Conservation (phyloP, 2,113 vertebrate genomes). For the Lepisosteus osseus region DNA sequence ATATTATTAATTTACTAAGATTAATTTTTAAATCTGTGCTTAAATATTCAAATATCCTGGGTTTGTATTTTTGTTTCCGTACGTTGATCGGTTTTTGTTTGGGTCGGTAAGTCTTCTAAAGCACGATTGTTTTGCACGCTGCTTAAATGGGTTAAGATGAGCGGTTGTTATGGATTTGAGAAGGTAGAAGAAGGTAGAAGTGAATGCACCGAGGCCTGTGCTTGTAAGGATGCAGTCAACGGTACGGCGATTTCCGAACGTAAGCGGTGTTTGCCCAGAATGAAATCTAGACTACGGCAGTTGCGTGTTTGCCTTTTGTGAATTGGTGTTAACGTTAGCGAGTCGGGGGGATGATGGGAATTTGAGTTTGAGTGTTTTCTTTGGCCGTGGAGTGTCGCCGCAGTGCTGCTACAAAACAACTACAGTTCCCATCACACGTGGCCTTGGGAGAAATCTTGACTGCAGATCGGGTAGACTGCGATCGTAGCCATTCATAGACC, state of each 20-base stretch:
- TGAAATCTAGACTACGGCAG: not conserved
- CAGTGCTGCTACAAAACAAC: not conserved
- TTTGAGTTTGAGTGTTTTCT: not conserved
- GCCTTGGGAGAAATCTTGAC: not conserved
- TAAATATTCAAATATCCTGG: too few relatives aligned
- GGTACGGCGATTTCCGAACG: not conserved
- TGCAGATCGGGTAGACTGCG: not conserved
- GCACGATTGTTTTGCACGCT: not conserved
- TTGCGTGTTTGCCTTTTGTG: not conserved
- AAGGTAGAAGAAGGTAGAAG: not conserved
- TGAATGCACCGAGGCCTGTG: constrained; percentile 8
- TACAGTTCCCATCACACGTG: not conserved
- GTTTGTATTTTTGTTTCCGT: too few relatives aligned
- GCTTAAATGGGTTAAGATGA: not conserved
- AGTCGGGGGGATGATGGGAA: not conserved
- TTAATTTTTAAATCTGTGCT: too few relatives aligned
- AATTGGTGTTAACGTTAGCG: too few relatives aligned
- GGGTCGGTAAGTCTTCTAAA: not conserved
- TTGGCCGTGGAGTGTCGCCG: not conserved
- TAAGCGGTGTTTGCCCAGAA: not conserved
- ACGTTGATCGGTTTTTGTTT: not conserved
- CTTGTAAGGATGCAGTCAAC: constrained; percentile 6
- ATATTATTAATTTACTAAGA: too few relatives aligned
- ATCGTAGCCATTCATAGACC: not conserved
- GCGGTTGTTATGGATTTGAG: constrained; percentile 4